These are phyloP conservation scores for Aegithalos caudatus DNA, from an alignment of 2,113 vertebrate species.

Conservation along the genomic window DNA sequence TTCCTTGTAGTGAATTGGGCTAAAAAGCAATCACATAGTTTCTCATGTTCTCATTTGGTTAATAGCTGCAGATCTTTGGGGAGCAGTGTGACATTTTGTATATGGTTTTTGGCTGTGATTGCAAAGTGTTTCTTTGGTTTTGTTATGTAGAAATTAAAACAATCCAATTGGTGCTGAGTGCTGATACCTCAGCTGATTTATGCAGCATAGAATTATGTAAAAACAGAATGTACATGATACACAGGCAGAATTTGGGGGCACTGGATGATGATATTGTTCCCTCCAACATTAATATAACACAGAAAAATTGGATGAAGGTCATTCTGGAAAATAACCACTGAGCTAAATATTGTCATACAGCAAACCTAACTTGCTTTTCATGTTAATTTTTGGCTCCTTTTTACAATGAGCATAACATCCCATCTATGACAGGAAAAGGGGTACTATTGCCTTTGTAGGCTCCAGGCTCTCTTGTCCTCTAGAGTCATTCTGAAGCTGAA, in stretches of 20 bases:
- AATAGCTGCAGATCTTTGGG: neutral
- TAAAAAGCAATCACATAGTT: neutral
- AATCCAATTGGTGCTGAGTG: neutral
- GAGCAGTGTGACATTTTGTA: neutral
- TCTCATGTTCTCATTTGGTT: neutral
- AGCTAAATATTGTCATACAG: neutral
- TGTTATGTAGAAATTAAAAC: neutral
- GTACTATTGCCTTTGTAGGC: neutral
- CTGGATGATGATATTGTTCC: neutral
- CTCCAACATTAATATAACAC: neutral
- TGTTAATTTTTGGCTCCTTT: neutral
- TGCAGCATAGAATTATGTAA: fast-evolving
- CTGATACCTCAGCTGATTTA: neutral
- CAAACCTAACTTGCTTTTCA: neutral
- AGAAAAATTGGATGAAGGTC: neutral
- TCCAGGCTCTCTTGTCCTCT: neutral
- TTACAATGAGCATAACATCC: neutral
- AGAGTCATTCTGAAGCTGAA: neutral
- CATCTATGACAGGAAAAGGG: neutral
- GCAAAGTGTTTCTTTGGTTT: neutral
- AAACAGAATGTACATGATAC: neutral
- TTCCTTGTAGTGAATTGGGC: neutral
- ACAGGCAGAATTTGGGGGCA: neutral
- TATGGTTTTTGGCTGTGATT: neutral
- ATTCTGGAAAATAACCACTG: neutral